Conservation (phyloP, 2,888 invertebrate genomes). For the Tetramorium bicarinatum region DNA sequence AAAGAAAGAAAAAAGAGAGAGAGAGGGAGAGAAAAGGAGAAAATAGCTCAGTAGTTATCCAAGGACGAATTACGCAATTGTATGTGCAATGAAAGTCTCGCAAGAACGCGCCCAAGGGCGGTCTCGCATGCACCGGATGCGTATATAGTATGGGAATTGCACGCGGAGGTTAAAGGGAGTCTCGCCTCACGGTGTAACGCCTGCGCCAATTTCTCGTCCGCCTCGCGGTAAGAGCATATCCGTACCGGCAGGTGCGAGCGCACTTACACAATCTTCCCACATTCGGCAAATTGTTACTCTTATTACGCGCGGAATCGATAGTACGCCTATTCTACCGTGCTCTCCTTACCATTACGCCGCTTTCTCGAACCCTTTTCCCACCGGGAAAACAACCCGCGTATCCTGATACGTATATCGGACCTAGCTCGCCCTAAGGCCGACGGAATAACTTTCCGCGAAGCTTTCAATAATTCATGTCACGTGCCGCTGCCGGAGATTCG, state of each 20-base stretch:
- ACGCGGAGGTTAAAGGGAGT: conserved; percentile 32
- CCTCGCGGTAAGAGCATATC: neutral
- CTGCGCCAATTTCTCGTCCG: conserved; percentile 41
- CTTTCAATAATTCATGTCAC: conserved; percentile 74
- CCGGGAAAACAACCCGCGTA: conserved; percentile 38
- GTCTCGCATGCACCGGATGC: conserved; percentile 34
- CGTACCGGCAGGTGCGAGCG: conserved; percentile 40
- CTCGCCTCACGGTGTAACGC: conserved; percentile 21
- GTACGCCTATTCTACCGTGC: conserved; percentile 59
- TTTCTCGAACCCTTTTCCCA: conserved; percentile 58
- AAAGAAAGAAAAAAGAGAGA: neutral
- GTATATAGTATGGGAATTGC: conserved; percentile 40
- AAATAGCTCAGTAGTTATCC: neutral
- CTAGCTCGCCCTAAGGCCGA: conserved; percentile 39
- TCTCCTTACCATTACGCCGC: conserved; percentile 63
- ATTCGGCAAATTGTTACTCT: conserved; percentile 74
- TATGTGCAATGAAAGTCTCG: conserved; percentile 37
- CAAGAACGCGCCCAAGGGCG: conserved; percentile 36
- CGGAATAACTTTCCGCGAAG: conserved; percentile 69
- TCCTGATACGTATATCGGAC: conserved; percentile 6
- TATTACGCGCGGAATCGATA: conserved; percentile 73
- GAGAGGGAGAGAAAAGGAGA: neutral
- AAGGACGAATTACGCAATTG: conserved; percentile 45
- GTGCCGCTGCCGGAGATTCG: conserved; percentile 37
- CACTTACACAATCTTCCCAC: conserved; percentile 48